These are phyloP conservation scores for Fragariocoptes setiger DNA, from an alignment of 1,140 invertebrate species.

Conservation along the genomic window DNA sequence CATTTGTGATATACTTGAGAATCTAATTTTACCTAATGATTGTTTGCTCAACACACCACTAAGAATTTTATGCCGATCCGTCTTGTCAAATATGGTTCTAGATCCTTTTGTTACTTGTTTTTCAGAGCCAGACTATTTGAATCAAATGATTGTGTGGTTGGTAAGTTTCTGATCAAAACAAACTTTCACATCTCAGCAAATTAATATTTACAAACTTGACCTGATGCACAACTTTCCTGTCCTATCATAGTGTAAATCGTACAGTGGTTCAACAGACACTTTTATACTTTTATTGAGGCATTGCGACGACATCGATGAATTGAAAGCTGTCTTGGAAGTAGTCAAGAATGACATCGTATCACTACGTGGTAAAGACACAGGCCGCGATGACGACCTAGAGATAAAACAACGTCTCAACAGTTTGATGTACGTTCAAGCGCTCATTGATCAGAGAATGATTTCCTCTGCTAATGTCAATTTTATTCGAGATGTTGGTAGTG, in stretches of 20 bases:
- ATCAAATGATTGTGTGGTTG: conserved; percentile 62
- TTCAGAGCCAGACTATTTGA: conserved; percentile 75
- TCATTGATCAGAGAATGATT: conserved; percentile 25
- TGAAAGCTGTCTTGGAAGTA: conserved; percentile 40
- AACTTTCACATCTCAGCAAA: too few relatives aligned
- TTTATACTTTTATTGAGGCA: conserved; percentile 45
- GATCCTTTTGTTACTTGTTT: conserved; percentile 41
- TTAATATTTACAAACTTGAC: too few relatives aligned
- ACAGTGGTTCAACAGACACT: conserved; percentile 22
- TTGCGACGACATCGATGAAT: conserved; percentile 40
- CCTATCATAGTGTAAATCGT: conserved; percentile 6
- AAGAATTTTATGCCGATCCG: conserved; percentile 30
- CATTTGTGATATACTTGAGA: conserved; percentile 47
- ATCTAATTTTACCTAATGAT: conserved; percentile 43
- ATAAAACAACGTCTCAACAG: conserved; percentile 67
- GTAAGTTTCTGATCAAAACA: conserved; percentile 37
- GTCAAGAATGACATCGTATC: conserved; percentile 40
- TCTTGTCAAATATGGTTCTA: conserved; percentile 44
- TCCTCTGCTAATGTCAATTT: conserved; percentile 12
- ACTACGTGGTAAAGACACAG: conserved; percentile 43
- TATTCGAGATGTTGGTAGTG: conserved; percentile 20
- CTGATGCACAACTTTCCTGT: too few relatives aligned
- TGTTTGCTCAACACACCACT: conserved; percentile 53
- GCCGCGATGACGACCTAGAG: conserved; percentile 41
- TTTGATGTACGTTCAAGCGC: conserved; percentile 39